These are phyloP conservation scores for Cranoglanis bouderius DNA, from an alignment of 2,113 vertebrate species.

Conservation along the genomic window DNA sequence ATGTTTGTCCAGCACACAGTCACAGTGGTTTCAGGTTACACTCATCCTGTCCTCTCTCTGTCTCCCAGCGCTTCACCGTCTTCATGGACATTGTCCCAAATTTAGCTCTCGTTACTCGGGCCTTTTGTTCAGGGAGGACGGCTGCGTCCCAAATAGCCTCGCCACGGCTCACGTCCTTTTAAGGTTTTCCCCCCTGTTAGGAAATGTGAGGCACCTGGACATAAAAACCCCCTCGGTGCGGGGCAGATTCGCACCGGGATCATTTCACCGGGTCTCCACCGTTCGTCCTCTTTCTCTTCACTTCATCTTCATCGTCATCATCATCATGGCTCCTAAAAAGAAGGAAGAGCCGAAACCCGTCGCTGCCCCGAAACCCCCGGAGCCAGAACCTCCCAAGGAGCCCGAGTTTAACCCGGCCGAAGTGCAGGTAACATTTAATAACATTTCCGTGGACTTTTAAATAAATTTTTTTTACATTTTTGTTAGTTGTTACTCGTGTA, in stretches of 20 bases:
- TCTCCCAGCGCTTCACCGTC: neutral
- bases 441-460: neutral
- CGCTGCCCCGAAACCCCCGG: slow-evolving; percentile 74
- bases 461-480: neutral
- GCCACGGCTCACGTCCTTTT: slow-evolving; percentile 81
- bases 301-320: slow-evolving; percentile 32
- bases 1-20: neutral
- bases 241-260: slow-evolving; percentile 51
- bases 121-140: slow-evolving; percentile 41
- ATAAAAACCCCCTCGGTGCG: slow-evolving; percentile 75
- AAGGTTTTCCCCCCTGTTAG: slow-evolving; percentile 73
- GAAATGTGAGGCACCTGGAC: slow-evolving; percentile 62
- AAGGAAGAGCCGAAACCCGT: slow-evolving; percentile 88
- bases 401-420: slow-evolving; percentile 81
- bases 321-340: slow-evolving; percentile 88
- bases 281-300: slow-evolving; percentile 37
- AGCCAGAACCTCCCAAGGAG: slow-evolving; percentile 75
- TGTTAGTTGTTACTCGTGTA: neutral
- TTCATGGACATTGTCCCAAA: slow-evolving; percentile 37
- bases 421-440: slow-evolving; percentile 77
- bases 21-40: slow-evolving; percentile 24
- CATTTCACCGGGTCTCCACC: slow-evolving; percentile 49
- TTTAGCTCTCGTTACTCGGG: slow-evolving; percentile 2
- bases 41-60: neutral
- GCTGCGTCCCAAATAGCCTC: slow-evolving; percentile 86